Evolutionary conservation across 2,797 vertebrate genomes (phyloP), one percentile per base, ranked within the genome.

Genomic region (Coendou prehensilis): DNA sequence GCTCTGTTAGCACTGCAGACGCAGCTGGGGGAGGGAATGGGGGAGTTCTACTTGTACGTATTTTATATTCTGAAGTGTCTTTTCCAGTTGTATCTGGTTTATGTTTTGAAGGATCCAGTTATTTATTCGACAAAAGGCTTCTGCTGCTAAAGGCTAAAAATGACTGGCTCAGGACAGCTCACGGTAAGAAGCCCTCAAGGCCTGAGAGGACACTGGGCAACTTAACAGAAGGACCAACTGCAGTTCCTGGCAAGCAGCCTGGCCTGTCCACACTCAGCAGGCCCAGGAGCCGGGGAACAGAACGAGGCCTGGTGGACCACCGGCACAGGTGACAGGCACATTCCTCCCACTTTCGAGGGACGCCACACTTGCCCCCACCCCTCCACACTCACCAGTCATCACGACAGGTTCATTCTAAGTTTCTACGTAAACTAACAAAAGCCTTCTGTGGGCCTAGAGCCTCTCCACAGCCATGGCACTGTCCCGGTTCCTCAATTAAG

Each of bases 281-380:
- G 45, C 2, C 47, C 73, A n/a, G 78, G 41, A 87, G 37, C 37
- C 13, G 8, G 10, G 22, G 47, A 67, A 41, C 2, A 92, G 73
- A 56, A 57, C 0, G 47, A 11, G 37, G 64, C n/a, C 47, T 17
- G 8, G 47, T 5, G 64, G 75, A 0, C n/a, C 59, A 15, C 75
- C 0, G 1, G 4, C 13, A 2, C 30, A 15, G 59, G 76, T 26
- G 15, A 2, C 1, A 52, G 52, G n/a, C 26, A 23, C 0, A 0
- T 2, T 1, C 5, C 15, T 41, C 33, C 82, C 5, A 3, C 10
- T 47, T 56, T 33, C 2, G 2, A 41, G 84, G 83, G 78, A 50
- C 2, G 1, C 30, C 50, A 20, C 4, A 6, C 2, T 30, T 9
- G 26, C 4, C 1, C 22, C 17, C 37, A 56, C 2, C 17, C 10